phyloP scores from a whole-genome alignment of 2,113 vertebrate species.

The Craseonycteris thonglongyai region DNA sequence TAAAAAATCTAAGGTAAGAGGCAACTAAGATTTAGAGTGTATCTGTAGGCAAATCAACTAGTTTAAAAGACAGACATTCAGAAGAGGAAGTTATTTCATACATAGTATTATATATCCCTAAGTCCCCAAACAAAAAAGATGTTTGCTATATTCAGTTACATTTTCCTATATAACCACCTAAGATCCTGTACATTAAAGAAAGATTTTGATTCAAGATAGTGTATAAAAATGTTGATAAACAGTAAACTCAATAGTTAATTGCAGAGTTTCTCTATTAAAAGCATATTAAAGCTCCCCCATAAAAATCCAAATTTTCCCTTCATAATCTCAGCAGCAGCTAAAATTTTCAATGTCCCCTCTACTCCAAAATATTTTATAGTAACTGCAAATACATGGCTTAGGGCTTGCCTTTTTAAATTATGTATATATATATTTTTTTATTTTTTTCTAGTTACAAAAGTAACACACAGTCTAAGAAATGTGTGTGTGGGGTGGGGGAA shows the following conservation, averaged over 20 bases:
- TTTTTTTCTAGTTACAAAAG: not conserved
- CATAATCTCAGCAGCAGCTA: not conserved
- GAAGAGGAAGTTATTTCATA: conserved; percentile 34
- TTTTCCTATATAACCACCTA: conserved; percentile 36
- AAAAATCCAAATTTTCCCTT: not conserved
- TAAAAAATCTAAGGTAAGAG: conserved; percentile 37
- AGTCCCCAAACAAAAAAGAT: conserved; percentile 26
- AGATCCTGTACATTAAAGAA: not conserved
- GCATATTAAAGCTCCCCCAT: not conserved
- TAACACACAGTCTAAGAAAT: not conserved
- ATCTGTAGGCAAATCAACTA: conserved; percentile 47
- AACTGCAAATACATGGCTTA: not conserved
- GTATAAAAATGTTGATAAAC: not conserved
- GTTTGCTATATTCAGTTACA: conserved; percentile 18
- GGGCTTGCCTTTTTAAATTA: not conserved
- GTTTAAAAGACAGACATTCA: conserved; percentile 38
- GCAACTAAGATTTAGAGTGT: conserved; percentile 31
- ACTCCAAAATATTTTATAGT: not conserved
- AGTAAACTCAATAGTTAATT: not conserved
- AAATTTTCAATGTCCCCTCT: not conserved
- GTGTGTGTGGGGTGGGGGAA: not conserved
- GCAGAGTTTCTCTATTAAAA: not conserved
- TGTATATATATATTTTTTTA: not conserved
- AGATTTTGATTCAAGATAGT: conserved; percentile 29
- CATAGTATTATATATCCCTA: not conserved